These are phyloP conservation scores for Diadema setosum DNA, from an alignment of 35 echinoderm and acorn worm genomes.

Conservation along the genomic window DNA sequence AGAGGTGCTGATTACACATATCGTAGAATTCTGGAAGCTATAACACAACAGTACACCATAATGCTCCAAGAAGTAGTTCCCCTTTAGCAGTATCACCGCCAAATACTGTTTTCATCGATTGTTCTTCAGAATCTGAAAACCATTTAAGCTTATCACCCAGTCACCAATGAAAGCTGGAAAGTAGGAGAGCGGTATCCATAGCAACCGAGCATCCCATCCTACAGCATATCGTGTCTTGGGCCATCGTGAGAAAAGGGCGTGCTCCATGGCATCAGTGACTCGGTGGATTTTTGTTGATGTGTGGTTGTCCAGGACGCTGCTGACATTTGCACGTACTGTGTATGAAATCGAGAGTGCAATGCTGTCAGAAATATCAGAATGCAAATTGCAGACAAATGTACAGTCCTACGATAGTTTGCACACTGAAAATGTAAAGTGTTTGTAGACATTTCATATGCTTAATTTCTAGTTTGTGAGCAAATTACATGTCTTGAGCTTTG, in stretches of 20 bases:
- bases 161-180: conserved; percentile 64
- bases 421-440: not conserved
- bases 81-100: no score
- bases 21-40: no score
- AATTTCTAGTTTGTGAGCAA: not conserved
- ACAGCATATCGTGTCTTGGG: conserved; percentile 74
- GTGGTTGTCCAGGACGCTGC: not conserved
- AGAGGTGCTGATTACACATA: no score
- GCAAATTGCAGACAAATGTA: no score
- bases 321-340: not conserved
- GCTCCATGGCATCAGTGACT: conserved; percentile 85
- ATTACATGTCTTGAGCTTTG: not conserved
- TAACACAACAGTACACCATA: no score
- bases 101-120: not conserved
- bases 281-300: conserved; percentile 33
- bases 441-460: not conserved
- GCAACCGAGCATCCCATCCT: conserved; percentile 59
- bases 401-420: not conserved
- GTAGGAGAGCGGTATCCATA: conserved; percentile 71
- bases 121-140: not conserved
- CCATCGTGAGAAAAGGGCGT: conserved; percentile 67
- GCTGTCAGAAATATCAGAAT: no score
- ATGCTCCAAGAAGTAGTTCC: no score
- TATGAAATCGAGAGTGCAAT: not conserved
- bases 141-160: not conserved